A percentile compares a stretch with the other conserved stretches of the same genome.
Evolutionary conservation across 2,888 invertebrate genomes (phyloP).

Genomic region (Agapetus fuscipes): DNA sequence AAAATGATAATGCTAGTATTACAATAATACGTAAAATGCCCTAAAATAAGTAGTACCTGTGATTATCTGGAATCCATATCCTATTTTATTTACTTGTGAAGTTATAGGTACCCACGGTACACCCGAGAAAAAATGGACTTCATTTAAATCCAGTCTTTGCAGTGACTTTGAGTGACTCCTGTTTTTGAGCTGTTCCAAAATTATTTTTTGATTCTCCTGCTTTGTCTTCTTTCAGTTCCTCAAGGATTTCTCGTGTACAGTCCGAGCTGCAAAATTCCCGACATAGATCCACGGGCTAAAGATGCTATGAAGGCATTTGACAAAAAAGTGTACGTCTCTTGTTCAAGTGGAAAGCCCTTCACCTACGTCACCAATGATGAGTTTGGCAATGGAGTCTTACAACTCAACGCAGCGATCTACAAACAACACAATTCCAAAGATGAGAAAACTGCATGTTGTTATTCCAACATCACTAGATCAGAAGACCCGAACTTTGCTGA

Average conservation of each 20-base stretch:
- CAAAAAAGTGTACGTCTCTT: conserved; percentile 43
- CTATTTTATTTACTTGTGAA: too few relatives aligned
- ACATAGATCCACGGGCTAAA: conserved; percentile 47
- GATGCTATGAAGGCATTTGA: conserved; percentile 44
- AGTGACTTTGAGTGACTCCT: too few relatives aligned
- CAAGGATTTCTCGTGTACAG: conserved; percentile 30
- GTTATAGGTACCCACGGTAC: too few relatives aligned
- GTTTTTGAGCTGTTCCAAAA: too few relatives aligned
- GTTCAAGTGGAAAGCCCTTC: conserved; percentile 27
- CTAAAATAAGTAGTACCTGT: too few relatives aligned
- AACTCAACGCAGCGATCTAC: conserved; percentile 19
- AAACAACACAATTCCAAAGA: conserved; percentile 24
- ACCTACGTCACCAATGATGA: conserved; percentile 9
- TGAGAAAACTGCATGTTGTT: conserved; percentile 24
- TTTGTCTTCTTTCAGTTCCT: conserved; percentile 6
- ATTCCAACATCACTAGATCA: conserved; percentile 28
- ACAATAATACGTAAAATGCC: too few relatives aligned
- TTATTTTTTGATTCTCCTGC: too few relatives aligned
- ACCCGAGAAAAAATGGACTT: too few relatives aligned
- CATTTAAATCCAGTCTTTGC: too few relatives aligned
- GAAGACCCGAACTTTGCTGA: conserved; percentile 15
- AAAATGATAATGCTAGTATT: too few relatives aligned
- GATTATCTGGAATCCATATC: too few relatives aligned
- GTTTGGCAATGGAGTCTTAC: conserved; percentile 10
- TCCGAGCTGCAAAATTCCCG: conserved; percentile 52